These are phyloP conservation scores for Aurelia aurita DNA, from an alignment of 30 jellyfish, hydroid and myxozoan species.

Conservation along the genomic window DNA sequence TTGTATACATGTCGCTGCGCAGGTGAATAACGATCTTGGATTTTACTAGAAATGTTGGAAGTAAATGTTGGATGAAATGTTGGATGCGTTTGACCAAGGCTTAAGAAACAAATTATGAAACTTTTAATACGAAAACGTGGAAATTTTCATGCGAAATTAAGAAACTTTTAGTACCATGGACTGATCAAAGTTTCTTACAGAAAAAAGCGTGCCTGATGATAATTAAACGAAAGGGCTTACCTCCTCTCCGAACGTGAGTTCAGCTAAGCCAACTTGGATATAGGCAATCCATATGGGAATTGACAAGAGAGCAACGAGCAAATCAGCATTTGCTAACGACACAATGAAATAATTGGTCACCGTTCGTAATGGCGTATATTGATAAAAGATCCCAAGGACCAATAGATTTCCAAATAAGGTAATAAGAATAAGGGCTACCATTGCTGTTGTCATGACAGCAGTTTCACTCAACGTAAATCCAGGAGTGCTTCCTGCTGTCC, in stretches of 20 bases:
- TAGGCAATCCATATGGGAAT: slow-evolving; percentile 80
- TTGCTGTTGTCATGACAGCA: slow-evolving; percentile 33
- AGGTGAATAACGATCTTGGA: no score
- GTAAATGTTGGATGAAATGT: no score
- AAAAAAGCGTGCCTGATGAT: no score
- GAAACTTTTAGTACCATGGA: no score
- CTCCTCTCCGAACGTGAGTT: slow-evolving; percentile 37
- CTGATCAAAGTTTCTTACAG: no score
- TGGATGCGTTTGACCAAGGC: no score
- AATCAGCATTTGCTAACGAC: slow-evolving; percentile 74
- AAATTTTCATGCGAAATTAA: no score
- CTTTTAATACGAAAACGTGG: no score
- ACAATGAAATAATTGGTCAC: slow-evolving; percentile 74
- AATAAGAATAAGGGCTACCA: slow-evolving; percentile 42
- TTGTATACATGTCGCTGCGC: no score
- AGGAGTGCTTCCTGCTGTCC: neutral
- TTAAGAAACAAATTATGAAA: no score
- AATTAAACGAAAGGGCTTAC: slow-evolving; percentile 16
- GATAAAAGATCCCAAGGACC: slow-evolving; percentile 70
- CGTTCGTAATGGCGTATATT: slow-evolving; percentile 74
- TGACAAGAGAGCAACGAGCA: slow-evolving; percentile 62
- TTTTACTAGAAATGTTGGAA: no score
- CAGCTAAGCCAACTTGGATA: slow-evolving; percentile 37
- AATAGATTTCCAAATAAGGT: slow-evolving; percentile 64
- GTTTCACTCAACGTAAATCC: slow-evolving; percentile 42